phyloP scores from a whole-genome alignment of 2,113 vertebrate genomes.

The Silurus glanis region DNA sequence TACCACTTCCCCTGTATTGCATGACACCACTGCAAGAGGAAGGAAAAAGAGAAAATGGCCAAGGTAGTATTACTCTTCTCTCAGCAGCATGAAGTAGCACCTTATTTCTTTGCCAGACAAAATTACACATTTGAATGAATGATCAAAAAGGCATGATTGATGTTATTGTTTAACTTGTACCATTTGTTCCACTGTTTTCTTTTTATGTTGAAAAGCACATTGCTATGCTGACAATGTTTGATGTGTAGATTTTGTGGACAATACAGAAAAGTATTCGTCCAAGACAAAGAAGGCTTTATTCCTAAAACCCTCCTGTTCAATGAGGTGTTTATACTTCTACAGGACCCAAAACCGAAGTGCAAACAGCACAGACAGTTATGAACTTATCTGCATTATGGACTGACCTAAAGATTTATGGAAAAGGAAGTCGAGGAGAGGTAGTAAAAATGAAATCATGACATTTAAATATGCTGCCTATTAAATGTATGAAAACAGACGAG shows the following conservation, averaged over 20 bases:
- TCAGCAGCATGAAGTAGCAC: slow-evolving; percentile 40
- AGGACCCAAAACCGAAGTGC: slow-evolving; percentile 40
- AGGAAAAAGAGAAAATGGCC: slow-evolving; percentile 22
- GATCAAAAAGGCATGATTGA: slow-evolving; percentile 37
- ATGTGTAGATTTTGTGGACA: slow-evolving; percentile 19
- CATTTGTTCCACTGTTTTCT: not conserved
- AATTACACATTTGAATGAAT: slow-evolving; percentile 39
- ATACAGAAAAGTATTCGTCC: not conserved
- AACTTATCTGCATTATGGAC: slow-evolving; percentile 67
- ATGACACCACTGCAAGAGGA: slow-evolving; percentile 37
- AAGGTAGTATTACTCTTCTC: slow-evolving; percentile 37
- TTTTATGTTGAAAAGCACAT: not conserved
- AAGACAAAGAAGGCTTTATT: slow-evolving; percentile 34
- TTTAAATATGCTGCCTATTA: slow-evolving; percentile 69
- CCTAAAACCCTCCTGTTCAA: not conserved
- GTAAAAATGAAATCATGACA: slow-evolving; percentile 70
- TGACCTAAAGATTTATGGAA: slow-evolving; percentile 55
- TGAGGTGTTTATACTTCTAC: slow-evolving; percentile 32
- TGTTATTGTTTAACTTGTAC: slow-evolving; percentile 16
- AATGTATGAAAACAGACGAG: slow-evolving; percentile 62
- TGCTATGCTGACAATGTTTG: not conserved
- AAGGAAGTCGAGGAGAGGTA: slow-evolving; percentile 64
- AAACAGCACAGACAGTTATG: slow-evolving; percentile 65
- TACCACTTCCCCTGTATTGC: slow-evolving; percentile 35
- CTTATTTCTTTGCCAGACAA: slow-evolving; percentile 34